Evolutionary conservation across 2,888 invertebrate species (phyloP).

Genomic region (Marasmarcha lunaedactyla): DNA sequence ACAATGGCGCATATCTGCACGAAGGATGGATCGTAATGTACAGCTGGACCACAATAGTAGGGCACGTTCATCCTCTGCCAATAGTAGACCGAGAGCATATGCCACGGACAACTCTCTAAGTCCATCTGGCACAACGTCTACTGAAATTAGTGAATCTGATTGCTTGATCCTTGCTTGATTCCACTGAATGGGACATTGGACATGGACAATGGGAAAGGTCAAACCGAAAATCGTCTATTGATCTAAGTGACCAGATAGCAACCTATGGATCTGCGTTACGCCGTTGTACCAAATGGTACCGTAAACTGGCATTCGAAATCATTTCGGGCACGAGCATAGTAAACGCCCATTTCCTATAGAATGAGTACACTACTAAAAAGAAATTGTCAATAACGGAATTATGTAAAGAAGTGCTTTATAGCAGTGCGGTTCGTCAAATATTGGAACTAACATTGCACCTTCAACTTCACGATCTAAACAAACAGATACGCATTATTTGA

Average conservation of each 20-base stretch:
- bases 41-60: too few relatives aligned
- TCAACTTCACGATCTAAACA: slow-evolving; percentile 1
- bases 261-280: slow-evolving; percentile 14
- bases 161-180: too few relatives aligned
- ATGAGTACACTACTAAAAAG: slow-evolving; percentile 4
- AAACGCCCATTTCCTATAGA: slow-evolving; percentile 11
- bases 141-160: too few relatives aligned
- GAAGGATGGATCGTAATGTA: too few relatives aligned
- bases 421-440: not conserved
- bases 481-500: not conserved
- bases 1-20: too few relatives aligned
- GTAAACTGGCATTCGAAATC: slow-evolving; percentile 7
- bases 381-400: slow-evolving; percentile 6
- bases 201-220: too few relatives aligned
- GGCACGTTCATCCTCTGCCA: too few relatives aligned
- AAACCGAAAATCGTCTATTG: slow-evolving; percentile 11
- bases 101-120: too few relatives aligned
- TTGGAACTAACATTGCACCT: not conserved
- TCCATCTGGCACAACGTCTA: too few relatives aligned
- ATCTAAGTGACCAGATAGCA: slow-evolving; percentile 16
- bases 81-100: too few relatives aligned
- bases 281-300: slow-evolving; percentile 14
- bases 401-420: slow-evolving; percentile 1
- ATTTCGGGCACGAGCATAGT: slow-evolving; percentile 12
- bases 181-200: too few relatives aligned